phyloP scores from a whole-genome alignment of 2,888 invertebrate species.

The Neoaliturus tenellus region DNA sequence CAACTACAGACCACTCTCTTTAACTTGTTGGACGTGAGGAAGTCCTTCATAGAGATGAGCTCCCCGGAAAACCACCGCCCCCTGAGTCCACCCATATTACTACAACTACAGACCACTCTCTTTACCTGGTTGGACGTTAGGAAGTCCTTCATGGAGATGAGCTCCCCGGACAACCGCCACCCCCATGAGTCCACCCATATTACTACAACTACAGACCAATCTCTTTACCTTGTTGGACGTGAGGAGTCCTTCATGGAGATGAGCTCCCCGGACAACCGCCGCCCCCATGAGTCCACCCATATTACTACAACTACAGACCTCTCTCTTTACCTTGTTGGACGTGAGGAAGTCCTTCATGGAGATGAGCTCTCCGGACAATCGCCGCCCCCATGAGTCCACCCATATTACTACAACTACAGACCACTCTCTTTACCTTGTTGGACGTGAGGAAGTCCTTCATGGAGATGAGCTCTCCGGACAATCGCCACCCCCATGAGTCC shows the following conservation, averaged over 20 bases:
- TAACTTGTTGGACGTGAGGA: constrained; percentile 72
- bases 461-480: too few relatives aligned
- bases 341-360: constrained; percentile 77
- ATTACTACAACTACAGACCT: too few relatives aligned
- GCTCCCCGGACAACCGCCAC: constrained; percentile 76
- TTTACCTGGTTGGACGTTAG: constrained; percentile 72
- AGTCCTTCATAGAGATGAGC: constrained; percentile 79
- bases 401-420: too few relatives aligned
- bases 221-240: constrained; percentile 72
- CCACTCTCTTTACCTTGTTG: too few relatives aligned
- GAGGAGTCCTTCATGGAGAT: constrained; percentile 78
- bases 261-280: constrained; percentile 77
- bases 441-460: too few relatives aligned
- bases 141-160: constrained; percentile 79
- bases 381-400: constrained; percentile 70
- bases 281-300: constrained; percentile 68
- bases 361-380: constrained; percentile 78
- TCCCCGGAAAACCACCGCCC: constrained; percentile 77
- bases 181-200: constrained; percentile 67
- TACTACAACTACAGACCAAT: too few relatives aligned
- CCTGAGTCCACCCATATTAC: constrained; percentile 61
- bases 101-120: too few relatives aligned
- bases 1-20: too few relatives aligned
- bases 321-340: constrained; percentile 70
- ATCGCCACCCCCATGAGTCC: too few relatives aligned